These are phyloP conservation scores for Empidonax traillii DNA, from an alignment of 2,113 vertebrate species.

Conservation along the genomic window DNA sequence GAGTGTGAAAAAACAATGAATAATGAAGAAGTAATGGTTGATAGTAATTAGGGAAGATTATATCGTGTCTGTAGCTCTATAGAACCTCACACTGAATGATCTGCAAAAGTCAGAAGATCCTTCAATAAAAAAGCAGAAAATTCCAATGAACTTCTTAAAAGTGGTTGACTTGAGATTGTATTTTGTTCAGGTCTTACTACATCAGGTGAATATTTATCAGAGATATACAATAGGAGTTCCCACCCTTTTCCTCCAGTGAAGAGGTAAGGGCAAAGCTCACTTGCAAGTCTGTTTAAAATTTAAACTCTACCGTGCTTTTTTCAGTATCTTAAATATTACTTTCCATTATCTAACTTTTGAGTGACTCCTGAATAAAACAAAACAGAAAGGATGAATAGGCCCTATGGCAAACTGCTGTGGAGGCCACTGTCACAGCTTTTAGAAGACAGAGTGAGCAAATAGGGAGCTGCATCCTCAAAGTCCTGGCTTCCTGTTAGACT, in stretches of 20 bases:
- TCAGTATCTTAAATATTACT: neutral
- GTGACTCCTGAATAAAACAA: neutral
- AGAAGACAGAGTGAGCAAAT: neutral
- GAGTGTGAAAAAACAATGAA: slow-evolving; percentile 9
- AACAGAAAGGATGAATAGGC: neutral
- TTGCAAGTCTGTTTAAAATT: neutral
- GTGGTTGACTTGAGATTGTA: neutral
- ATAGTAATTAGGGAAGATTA: slow-evolving; percentile 6
- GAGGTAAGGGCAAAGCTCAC: neutral
- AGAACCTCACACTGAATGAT: neutral
- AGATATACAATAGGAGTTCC: neutral
- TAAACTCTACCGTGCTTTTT: neutral
- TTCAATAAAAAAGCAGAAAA: neutral
- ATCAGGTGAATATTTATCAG: neutral
- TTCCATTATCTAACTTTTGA: neutral
- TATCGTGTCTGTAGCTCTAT: neutral
- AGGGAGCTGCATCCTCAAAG: neutral
- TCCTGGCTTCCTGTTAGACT: neutral
- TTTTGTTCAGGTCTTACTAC: neutral
- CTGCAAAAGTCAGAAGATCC: neutral
- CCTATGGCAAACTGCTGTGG: neutral
- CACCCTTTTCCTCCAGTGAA: neutral
- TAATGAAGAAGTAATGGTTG: neutral
- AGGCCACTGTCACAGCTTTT: neutral
- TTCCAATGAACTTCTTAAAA: neutral